Evolutionary conservation across 2,888 invertebrate species (phyloP), one percentile per base, ranked within the genome.

Genomic region (Scaeva pyrastri): DNA sequence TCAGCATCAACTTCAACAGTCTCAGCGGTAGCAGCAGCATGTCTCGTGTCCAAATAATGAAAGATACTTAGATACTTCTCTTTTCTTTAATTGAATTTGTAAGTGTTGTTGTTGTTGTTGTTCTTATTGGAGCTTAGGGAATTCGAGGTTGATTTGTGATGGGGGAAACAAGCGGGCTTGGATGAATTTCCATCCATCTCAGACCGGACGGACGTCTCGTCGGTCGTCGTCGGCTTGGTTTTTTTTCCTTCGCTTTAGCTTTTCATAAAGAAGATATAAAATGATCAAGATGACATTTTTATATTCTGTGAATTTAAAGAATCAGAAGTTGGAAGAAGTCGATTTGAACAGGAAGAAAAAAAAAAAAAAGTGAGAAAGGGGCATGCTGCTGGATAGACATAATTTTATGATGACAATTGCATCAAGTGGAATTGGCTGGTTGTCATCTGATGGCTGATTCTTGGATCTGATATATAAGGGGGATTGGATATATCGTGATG

Each of bases 1-100:
- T 55, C 55, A 62, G 41, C 26, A 60, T 16, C 36, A 60, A 39
- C 60, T 26, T 55, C 55, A 31, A 4, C 31, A 31, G 31, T 31
- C 31, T 5, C 5, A 31, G 31, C 31, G 8, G 31, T 8, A 62
- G 41, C 43, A 60, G 64, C 45, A 43, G 68, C 82, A 82, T 82
- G 86, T 82, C 86, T 82, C 86, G 82, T 86, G 86, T 86, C 86
- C 81, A 77, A 86, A 86, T 86, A 82, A 82, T 78, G 71, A 81
- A 81, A 82, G 81, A 73, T 76, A 85, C 80, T 76, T 80, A 68
- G 74, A 74, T 70, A 77, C 77, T 48, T 48, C 23, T 26, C 31
- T 52, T 76, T 74, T 75, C 70, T 66, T 74, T 68, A 75, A 80
- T 79, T 84, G 70, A 79, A 83, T 83, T 82, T 73, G 77, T 23